Base-by-base conservation (phyloP, 2,888 invertebrate genomes). In the Conus canariensis region DNA sequence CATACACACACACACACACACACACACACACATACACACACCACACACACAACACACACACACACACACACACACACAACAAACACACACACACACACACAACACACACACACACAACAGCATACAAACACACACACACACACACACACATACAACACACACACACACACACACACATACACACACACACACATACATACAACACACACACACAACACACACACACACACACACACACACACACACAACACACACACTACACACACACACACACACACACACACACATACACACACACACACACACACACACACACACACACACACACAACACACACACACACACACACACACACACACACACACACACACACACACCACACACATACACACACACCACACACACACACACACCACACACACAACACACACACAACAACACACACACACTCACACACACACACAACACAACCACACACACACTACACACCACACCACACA, bases 201-300 rank as follows among this genome's bases (percentile, higher is more conserved):
- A n/a, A n/a, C n/a, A n/a, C 22, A 70, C 70, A 64, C 64, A 64
- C 30, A 64, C 16, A 14, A 80, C 80, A 45, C 80, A 30, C 45
- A 2, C 45, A 45, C 45, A 70, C 22, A 70, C 22, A 70, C 19
- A 70, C n/a, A n/a, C n/a, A n/a, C n/a, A n/a, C n/a, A n/a, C n/a
- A n/a, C n/a, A n/a, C n/a, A n/a, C n/a, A n/a, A n/a, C n/a, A n/a
- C n/a, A n/a, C n/a, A n/a, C n/a, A n/a, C n/a, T n/a, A n/a, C n/a
- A n/a, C 7, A 82, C 56, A 82, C 82, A 82, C 82, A 82, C 82
- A 82, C 56, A 56, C 82, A 82, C 58, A 56, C 56, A 56, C 82
- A n/a, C 82, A 82, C 82, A 83, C 58, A 83, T 58, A 83, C 82
- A 83, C 58, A 58, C 82, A 58, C 58, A 22, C 82, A 83, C 58